Base-by-base conservation (phyloP, 2,797 vertebrate species). In the Peromyscus eremicus region DNA sequence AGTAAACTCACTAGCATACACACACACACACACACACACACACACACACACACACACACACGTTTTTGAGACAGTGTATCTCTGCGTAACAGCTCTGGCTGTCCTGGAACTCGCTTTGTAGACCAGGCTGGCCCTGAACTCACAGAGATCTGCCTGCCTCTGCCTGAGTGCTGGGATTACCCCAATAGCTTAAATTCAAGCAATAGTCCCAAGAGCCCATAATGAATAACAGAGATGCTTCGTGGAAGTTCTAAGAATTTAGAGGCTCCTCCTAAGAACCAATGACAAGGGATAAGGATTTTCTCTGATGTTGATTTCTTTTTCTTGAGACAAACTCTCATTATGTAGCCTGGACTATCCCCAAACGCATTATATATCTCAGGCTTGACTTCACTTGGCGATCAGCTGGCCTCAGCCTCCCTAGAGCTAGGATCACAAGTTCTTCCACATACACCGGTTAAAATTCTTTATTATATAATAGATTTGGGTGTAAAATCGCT, bases 131-230 rank as follows among this genome's bases (percentile, higher is more conserved):
- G 34, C 34, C 17, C 37, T 17, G 5, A 37, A 71, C 70, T 37
- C 34, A 55, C 52, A 71, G n/a, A 37, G 17, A 71, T 71, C 19
- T 19, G 21, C 19, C 70, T 71, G 70, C 19, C 70, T 71, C 70
- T 71, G 70, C 70, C n/a, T 21, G 70, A 17, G 32, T 34, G 34
- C 34, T 70, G 70, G 17, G n/a, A 71, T 71, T 37, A n/a, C 34
- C 5, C 7, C 37, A 81, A 84, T 82, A 66, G 66, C 91, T 70
- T 96, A 87, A 73, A 93, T 21, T 64, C 88, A 96, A 55, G 12
- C 9, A 89, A 46, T 71, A 84, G 16, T 92, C 55, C 60, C 16
- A 81, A 34, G n/a, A 46, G 37, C 34, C 75, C 25, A 66, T 34
- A 6, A 29, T 46, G 46, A 89, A 79, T 79, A 75, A 89, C 62